Conservation (phyloP, 2,113 vertebrate genomes). For the Stegostoma tigrinum region DNA sequence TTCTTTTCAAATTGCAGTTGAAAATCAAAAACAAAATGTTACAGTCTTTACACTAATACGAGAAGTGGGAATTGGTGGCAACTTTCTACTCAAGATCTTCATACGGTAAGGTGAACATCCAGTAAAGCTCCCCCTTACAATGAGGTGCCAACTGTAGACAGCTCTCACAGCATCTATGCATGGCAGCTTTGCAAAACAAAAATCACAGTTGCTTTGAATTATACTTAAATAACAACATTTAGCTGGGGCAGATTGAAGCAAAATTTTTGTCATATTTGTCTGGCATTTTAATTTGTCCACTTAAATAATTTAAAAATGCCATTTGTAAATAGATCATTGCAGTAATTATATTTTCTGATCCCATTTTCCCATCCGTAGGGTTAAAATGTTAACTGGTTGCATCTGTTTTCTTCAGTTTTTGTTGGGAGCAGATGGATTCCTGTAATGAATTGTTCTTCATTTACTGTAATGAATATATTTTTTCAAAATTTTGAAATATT, state of each 20-base stretch:
- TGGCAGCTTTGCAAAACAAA: background rate
- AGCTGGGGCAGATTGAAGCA: background rate
- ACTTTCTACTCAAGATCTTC: no score
- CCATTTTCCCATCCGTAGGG: background rate
- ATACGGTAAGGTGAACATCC: no score
- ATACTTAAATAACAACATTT: background rate
- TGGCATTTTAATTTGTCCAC: background rate
- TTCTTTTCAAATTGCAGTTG: no score
- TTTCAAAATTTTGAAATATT: background rate
- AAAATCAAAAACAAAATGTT: no score
- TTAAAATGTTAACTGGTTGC: constrained; percentile 12
- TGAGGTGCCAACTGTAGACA: no score
- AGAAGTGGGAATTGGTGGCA: no score
- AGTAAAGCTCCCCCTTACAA: no score
- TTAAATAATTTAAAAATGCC: background rate
- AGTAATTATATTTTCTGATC: constrained; percentile 13
- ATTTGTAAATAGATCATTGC: background rate
- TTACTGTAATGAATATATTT: background rate
- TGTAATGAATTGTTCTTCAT: background rate
- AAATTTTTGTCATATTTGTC: background rate
- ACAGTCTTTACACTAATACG: no score
- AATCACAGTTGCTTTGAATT: background rate
- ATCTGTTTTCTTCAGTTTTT: background rate
- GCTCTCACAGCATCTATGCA: no score
- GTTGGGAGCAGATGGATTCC: background rate